phyloP scores from a whole-genome alignment of 2,113 vertebrate genomes.

The Ardeotis arabs region DNA sequence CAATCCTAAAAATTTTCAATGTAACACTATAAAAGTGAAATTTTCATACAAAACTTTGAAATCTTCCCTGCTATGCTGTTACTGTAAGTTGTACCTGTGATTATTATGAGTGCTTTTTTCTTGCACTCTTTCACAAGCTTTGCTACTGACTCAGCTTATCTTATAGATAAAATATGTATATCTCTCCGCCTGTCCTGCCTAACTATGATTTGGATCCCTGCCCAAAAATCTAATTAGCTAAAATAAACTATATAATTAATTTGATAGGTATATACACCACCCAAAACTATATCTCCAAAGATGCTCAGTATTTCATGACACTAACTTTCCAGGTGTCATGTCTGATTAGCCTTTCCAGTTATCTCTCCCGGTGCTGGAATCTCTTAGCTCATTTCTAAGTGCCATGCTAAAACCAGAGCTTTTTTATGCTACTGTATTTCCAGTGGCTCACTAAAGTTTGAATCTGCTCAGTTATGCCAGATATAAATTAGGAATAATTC shows the following conservation, averaged over 20 bases:
- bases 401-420: slow-evolving; percentile 4
- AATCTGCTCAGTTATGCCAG: background rate
- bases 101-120: background rate
- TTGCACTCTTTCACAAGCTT: background rate
- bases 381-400: slow-evolving; percentile 21
- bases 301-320: background rate
- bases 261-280: background rate
- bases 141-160: background rate
- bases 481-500: background rate
- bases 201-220: background rate
- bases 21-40: background rate
- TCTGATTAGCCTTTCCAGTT: slow-evolving; percentile 23
- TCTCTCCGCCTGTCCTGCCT: background rate
- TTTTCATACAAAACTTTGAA: background rate
- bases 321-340: slow-evolving; percentile 9
- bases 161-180: background rate
- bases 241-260: slow-evolving; percentile 5
- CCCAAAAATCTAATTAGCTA: background rate
- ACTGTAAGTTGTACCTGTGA: background rate
- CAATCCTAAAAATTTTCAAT: background rate
- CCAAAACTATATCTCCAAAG: background rate
- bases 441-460: background rate
- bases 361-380: background rate
- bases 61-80: background rate
- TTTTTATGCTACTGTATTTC: background rate